Evolutionary conservation across 2,888 invertebrate species (phyloP), one percentile per base, ranked within the genome.

Genomic region (Quadroppia sp.): DNA sequence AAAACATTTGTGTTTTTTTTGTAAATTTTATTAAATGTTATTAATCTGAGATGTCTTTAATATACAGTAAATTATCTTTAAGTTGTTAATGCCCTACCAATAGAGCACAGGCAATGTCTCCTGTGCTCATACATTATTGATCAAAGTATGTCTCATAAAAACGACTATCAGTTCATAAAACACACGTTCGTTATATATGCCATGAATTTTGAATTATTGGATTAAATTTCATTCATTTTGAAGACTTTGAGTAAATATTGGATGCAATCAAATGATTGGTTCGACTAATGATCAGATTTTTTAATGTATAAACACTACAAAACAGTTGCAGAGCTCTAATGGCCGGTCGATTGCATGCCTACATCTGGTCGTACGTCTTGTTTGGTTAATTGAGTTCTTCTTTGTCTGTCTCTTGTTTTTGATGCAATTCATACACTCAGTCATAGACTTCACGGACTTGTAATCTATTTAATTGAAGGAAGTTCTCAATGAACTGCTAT

Each of bases 381-480:
- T 64, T 64, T 64, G 64, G 36, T 64, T 64, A 64, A 64, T 64
- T 40, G 64, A 40, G 36, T 32, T 64, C 64, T 64, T 36, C 64
- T 64, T 40, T 64, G 36, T 64, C 64, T 64, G 20, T 64, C 64
- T 40, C 32, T 64, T 40, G 11, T 23, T 40, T 36, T 40, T 36
- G 30, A 30, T 28, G 56, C 56, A 30, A 30, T 30, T 11, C 56
- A 30, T 56, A 23, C 17, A 40, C 40, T 36, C 36, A 36, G 36
- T 30, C 56, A 30, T 56, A 40, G 36, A 40, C 64, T 64, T 64
- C 64, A 64, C 40, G 64, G 4, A 40, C 64, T 64, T 23, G 30
- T 64, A 64, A 64, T 64, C 64, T 40, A 64, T 64, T 64, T 64
- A 64, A 64, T 64, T 64, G 64, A 64, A 64, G 64, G 64, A 64